Percentiles rank a stretch among this genome's conserved stretches.
phyloP scores from a whole-genome alignment of 2,113 vertebrate species.

The Oplegnathus fasciatus region DNA sequence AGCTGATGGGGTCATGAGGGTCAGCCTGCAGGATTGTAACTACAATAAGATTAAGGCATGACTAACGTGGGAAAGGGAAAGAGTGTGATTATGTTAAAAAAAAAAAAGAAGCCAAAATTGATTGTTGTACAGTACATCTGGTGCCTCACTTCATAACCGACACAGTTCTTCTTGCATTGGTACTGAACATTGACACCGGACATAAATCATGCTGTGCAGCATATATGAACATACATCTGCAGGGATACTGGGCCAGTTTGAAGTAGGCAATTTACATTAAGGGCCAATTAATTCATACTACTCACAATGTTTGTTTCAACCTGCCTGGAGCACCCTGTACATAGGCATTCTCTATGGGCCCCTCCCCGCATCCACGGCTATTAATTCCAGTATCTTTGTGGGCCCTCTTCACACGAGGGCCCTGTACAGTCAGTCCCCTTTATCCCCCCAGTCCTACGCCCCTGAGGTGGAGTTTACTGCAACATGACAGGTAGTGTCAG shows the following conservation, averaged over 20 bases:
- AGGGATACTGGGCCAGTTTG: background rate
- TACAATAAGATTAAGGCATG: too few species aligned
- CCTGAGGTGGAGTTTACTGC: background rate
- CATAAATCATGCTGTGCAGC: background rate
- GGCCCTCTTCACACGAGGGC: too few species aligned
- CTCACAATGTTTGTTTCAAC: background rate
- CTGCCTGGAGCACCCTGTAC: too few species aligned
- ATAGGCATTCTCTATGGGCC: too few species aligned
- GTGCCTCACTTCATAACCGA: background rate
- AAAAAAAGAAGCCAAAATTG: background rate
- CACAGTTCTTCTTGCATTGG: background rate
- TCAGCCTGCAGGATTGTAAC: slow-evolving; percentile 19
- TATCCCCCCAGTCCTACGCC: too few species aligned
- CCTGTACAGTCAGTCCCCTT: too few species aligned
- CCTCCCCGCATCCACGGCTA: too few species aligned
- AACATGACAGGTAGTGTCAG: background rate
- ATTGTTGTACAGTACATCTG: background rate
- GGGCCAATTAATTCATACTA: too few species aligned
- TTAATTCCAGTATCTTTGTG: too few species aligned
- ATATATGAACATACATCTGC: background rate
- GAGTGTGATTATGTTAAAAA: background rate
- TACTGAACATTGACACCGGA: background rate
- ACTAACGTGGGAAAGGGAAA: background rate
- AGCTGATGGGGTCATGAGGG: slow-evolving; percentile 32
- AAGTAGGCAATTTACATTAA: background rate